Percentiles rank a stretch among this genome's conserved stretches.
Conservation (phyloP, 2,797 vertebrate species). For the Tolypeutes matacus region DNA sequence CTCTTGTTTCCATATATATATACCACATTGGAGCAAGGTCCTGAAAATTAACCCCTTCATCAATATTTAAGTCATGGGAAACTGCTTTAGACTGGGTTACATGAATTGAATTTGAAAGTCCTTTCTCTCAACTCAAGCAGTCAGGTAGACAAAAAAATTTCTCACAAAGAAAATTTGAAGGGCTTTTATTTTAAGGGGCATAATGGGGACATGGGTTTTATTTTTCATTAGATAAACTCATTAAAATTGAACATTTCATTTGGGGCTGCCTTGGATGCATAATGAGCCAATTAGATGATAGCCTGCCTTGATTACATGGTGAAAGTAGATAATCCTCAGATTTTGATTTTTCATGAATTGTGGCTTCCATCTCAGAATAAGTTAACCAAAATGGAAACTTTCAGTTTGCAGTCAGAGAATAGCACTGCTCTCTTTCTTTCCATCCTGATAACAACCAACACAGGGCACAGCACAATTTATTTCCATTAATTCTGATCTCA, state of each 20-base stretch:
- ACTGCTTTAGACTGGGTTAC: background rate
- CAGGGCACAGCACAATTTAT: background rate
- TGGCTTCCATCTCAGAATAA: constrained; percentile 38
- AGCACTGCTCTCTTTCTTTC: background rate
- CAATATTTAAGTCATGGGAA: background rate
- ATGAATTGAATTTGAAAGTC: constrained; percentile 12
- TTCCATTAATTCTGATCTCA: background rate
- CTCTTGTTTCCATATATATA: constrained; percentile 66
- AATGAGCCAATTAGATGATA: constrained; percentile 42
- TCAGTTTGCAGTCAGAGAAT: background rate
- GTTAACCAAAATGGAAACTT: constrained; percentile 14
- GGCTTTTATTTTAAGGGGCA: constrained; percentile 38
- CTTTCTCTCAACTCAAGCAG: constrained; percentile 10
- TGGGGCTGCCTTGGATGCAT: background rate
- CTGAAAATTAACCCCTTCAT: constrained; percentile 67
- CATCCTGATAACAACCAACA: constrained; percentile 26
- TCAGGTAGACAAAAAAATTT: background rate
- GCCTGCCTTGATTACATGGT: constrained; percentile 41
- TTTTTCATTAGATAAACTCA: constrained; percentile 58
- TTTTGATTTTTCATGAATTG: constrained; percentile 29
- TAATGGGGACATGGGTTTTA: constrained; percentile 19
- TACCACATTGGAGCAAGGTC: background rate
- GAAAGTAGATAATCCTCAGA: constrained; percentile 47
- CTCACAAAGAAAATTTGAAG: constrained; percentile 42
- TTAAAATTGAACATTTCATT: constrained; percentile 51